Conservation (phyloP, 1,140 invertebrate genomes). For the Bemisia tabaci region DNA sequence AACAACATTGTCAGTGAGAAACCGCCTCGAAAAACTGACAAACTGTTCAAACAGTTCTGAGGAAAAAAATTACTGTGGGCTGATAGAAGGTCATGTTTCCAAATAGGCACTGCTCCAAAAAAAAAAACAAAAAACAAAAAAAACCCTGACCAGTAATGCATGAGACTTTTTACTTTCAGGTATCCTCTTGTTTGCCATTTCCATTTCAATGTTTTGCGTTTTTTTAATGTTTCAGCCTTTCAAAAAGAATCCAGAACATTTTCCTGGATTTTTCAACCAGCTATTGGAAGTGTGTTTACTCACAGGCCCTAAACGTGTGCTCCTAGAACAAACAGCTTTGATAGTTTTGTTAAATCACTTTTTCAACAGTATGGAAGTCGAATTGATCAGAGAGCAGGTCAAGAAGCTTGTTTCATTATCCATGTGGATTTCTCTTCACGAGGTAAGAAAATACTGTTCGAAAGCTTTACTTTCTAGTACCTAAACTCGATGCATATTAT, state of each 20-base stretch:
- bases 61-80: no score
- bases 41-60: no score
- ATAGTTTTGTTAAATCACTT: conserved; percentile 90
- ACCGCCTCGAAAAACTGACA: no score
- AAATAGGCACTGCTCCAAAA: no score
- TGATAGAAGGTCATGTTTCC: no score
- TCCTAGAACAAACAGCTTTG: conserved; percentile 73
- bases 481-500: background rate
- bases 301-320: conserved; percentile 37
- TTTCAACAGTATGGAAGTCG: conserved; percentile 94
- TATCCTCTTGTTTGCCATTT: no score
- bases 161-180: no score
- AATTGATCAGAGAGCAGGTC: conserved; percentile 80
- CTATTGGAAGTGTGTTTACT: conserved; percentile 57
- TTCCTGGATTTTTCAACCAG: conserved; percentile 74
- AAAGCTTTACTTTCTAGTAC: conserved; percentile 13
- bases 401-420: conserved; percentile 83
- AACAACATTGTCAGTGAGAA: no score
- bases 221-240: conserved; percentile 61
- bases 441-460: conserved; percentile 34
- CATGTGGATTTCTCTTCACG: conserved; percentile 85
- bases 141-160: no score
- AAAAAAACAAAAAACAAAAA: no score
- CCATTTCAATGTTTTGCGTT: no score
- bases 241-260: conserved; percentile 62